Conservation (phyloP, 2,113 vertebrate genomes). For the Trichomycterus rosablanca region DNA sequence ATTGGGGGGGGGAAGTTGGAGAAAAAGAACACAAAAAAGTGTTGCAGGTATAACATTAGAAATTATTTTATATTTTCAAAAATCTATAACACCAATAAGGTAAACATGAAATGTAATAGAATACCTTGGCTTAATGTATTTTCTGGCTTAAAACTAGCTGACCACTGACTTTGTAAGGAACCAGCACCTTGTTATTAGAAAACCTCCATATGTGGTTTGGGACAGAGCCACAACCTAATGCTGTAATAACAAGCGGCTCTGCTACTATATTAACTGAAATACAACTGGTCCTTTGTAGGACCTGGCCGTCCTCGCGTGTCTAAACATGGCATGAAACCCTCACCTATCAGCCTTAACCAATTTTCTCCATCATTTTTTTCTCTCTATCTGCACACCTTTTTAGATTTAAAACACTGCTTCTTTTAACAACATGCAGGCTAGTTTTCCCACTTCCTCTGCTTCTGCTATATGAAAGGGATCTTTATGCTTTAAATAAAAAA, state of each 20-base stretch:
- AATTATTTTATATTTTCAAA: too few species aligned
- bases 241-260: conserved; percentile 66
- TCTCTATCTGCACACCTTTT: conserved; percentile 52
- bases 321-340: conserved; percentile 46
- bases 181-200: too few species aligned
- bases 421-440: not conserved
- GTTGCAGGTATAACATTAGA: too few species aligned
- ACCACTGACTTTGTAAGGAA: too few species aligned
- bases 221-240: conserved; percentile 54
- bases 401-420: conserved; percentile 53
- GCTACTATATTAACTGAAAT: conserved; percentile 50
- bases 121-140: too few species aligned
- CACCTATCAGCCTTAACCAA: conserved; percentile 57
- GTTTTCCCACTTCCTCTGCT: conserved; percentile 47
- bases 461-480: conserved; percentile 60
- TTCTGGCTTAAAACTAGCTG: too few species aligned
- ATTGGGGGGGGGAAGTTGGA: too few species aligned
- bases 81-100: too few species aligned
- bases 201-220: not conserved
- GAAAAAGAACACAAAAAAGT: too few species aligned
- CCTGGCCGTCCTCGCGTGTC: conserved; percentile 41
- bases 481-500: conserved; percentile 49
- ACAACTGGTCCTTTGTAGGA: conserved; percentile 64
- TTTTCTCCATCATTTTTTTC: conserved; percentile 35
- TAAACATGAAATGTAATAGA: too few species aligned